Conservation (phyloP, 30 jellyfish, hydroid and myxozoan genomes). For the Aurelia aurita complex sp. Pacific region DNA sequence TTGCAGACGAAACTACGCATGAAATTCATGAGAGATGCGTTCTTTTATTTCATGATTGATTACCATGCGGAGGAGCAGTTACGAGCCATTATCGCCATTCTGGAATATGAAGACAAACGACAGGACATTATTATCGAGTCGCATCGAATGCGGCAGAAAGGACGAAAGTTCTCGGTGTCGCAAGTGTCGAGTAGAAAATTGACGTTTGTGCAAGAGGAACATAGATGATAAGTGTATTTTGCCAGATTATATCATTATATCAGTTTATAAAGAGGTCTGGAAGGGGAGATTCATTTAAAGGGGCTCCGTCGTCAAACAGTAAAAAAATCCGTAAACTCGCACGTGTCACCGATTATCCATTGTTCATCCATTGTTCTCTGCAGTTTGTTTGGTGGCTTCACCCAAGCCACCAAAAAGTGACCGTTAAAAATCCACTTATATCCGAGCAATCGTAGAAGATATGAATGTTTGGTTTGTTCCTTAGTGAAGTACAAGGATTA, state of each 20-base stretch:
- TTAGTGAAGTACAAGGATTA: too few species aligned
- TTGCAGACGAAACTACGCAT: slow-evolving; percentile 76
- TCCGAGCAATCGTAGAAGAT: too few species aligned
- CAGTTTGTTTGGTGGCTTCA: too few species aligned
- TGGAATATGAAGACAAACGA: slow-evolving; percentile 93
- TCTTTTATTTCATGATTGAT: slow-evolving; percentile 92
- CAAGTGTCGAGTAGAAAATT: slow-evolving; percentile 87
- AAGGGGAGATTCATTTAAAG: too few species aligned
- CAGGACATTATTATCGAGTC: slow-evolving; percentile 87
- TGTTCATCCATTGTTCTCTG: too few species aligned
- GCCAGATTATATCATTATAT: neutral
- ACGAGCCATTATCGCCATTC: slow-evolving; percentile 87
- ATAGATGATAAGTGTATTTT: neutral
- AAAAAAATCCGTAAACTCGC: too few species aligned
- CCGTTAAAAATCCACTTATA: too few species aligned
- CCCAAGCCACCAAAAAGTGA: too few species aligned
- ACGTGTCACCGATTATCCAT: too few species aligned
- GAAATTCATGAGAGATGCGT: slow-evolving; percentile 93
- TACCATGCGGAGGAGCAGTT: slow-evolving; percentile 97
- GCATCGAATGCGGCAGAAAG: slow-evolving; percentile 85
- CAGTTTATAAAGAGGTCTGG: neutral
- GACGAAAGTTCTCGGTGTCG: slow-evolving; percentile 77
- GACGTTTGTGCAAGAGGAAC: slow-evolving; percentile 93
- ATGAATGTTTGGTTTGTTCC: too few species aligned
- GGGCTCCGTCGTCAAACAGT: too few species aligned